Evolutionary conservation across 2,888 invertebrate species (phyloP).

Genomic region (Psococerastis gibbosa): DNA sequence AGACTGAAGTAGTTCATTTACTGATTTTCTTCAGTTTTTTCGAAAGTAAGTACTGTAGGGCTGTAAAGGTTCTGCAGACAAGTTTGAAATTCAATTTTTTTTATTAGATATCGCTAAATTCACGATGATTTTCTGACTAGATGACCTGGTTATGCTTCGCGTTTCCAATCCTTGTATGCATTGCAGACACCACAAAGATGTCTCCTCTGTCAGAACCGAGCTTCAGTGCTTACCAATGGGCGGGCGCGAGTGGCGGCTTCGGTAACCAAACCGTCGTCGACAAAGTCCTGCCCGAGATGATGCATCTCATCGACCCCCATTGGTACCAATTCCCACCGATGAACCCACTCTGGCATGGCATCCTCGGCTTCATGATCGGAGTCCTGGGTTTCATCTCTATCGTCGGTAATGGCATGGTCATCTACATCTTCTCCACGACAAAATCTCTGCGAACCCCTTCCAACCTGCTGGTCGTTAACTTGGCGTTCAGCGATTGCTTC

Average conservation of each 20-base stretch:
- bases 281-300: slow-evolving; percentile 55
- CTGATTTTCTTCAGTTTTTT: slow-evolving; percentile 20
- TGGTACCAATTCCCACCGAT: slow-evolving; percentile 82
- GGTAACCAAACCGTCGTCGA: slow-evolving; percentile 66
- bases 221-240: slow-evolving; percentile 22
- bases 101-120: too few species aligned
- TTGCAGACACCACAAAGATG: slow-evolving; percentile 20
- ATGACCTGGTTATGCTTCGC: too few species aligned
- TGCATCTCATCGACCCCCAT: slow-evolving; percentile 48
- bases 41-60: background rate
- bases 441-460: slow-evolving; percentile 70
- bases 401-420: slow-evolving; percentile 45
- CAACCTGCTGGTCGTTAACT: slow-evolving; percentile 75
- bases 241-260: slow-evolving; percentile 26
- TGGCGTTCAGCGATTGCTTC: slow-evolving; percentile 77
- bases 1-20: slow-evolving; percentile 20
- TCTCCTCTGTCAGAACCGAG: slow-evolving; percentile 31
- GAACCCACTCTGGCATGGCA: slow-evolving; percentile 74
- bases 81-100: too few species aligned
- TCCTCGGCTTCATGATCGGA: slow-evolving; percentile 60
- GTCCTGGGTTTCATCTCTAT: slow-evolving; percentile 50
- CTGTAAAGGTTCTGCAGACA: too few species aligned
- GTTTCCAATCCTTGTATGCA: background rate
- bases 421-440: slow-evolving; percentile 55
- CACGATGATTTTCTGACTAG: too few species aligned